A percentile compares a stretch with the other conserved stretches of the same genome.
These are phyloP conservation scores for Loripinus fragilis DNA, from an alignment of 2,888 invertebrate species.

Conservation along the genomic window DNA sequence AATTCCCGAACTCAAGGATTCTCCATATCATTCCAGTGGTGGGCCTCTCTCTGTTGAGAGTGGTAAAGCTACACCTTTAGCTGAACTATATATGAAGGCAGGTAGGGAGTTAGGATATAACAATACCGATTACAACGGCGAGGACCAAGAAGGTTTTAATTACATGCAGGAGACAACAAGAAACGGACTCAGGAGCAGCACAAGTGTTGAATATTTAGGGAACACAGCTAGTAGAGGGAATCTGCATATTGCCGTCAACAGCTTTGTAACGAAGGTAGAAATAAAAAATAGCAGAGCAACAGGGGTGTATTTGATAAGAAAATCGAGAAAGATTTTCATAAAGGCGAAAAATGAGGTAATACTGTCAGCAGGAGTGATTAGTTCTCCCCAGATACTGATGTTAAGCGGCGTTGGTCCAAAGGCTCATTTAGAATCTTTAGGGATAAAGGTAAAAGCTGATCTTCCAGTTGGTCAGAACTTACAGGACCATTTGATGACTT, in stretches of 20 bases:
- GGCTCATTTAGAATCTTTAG: neutral
- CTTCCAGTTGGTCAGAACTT: neutral
- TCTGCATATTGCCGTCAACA: neutral
- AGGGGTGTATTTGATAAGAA: neutral
- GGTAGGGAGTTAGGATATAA: too few species aligned
- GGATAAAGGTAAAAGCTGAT: neutral
- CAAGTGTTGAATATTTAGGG: neutral
- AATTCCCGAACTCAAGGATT: too few species aligned
- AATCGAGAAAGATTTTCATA: neutral
- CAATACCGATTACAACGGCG: too few species aligned
- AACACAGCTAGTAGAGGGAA: neutral
- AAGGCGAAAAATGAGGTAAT: neutral
- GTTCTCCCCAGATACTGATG: neutral
- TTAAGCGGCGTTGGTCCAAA: neutral
- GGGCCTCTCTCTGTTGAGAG: too few species aligned
- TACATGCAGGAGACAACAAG: neutral
- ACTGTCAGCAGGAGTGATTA: neutral
- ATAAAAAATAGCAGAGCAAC: neutral
- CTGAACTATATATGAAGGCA: too few species aligned
- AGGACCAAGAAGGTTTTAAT: constrained; percentile 1
- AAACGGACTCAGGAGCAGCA: constrained; percentile 65
- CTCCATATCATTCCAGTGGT: too few species aligned
- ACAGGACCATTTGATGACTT: neutral
- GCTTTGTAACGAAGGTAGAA: neutral
- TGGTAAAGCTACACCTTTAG: too few species aligned